Conservation (phyloP, 2,797 vertebrate genomes). For the Centroberyx gerrardi region DNA sequence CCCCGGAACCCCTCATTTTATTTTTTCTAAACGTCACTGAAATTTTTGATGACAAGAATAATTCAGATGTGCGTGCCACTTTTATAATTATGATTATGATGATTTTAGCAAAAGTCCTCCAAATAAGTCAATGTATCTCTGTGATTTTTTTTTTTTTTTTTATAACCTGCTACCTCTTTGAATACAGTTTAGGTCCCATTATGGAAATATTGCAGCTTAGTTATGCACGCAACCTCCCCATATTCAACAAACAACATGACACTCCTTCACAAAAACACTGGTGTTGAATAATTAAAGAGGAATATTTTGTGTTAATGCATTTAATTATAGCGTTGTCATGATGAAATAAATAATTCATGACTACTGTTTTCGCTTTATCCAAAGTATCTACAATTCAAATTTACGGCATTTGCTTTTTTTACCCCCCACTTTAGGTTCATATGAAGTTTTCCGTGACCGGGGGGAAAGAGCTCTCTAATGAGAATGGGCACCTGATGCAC, state of each 20-base stretch:
- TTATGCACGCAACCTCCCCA: conserved; percentile 62
- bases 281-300: conserved; percentile 76
- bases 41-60: conserved; percentile 16
- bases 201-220: conserved; percentile 73
- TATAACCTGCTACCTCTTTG: conserved; percentile 45
- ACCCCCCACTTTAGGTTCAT: conserved; percentile 54
- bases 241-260: conserved; percentile 72
- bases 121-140: conserved; percentile 16
- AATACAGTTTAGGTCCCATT: conserved; percentile 63
- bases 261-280: conserved; percentile 68
- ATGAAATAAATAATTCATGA: conserved; percentile 81
- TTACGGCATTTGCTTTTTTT: conserved; percentile 37
- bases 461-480: conserved; percentile 41
- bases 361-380: conserved; percentile 21
- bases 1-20: no score
- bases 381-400: conserved; percentile 79
- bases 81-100: conserved; percentile 26
- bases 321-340: conserved; percentile 79
- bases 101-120: neutral
- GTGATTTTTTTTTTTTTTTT: conserved; percentile 42
- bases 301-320: conserved; percentile 79
- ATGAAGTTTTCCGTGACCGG: conserved; percentile 59
- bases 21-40: conserved; percentile 21
- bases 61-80: conserved; percentile 14
- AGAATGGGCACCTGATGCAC: conserved; percentile 44